Conservation (phyloP, 2,113 vertebrate species). For the Syngnathus scovelli region DNA sequence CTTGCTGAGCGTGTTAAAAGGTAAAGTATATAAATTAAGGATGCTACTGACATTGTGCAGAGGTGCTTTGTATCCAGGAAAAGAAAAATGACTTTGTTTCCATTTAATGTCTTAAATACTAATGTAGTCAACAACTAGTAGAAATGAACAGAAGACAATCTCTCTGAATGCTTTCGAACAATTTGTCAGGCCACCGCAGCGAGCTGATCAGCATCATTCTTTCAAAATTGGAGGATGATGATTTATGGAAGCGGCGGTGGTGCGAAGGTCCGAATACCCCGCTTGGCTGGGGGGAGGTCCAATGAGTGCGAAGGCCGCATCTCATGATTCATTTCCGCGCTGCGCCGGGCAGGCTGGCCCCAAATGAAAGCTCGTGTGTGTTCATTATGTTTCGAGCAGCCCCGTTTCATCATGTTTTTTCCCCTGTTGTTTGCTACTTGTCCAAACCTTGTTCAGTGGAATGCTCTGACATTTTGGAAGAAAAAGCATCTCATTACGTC, state of each 20-base stretch:
- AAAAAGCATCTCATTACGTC: slow-evolving; percentile 2
- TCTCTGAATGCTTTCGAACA: no score
- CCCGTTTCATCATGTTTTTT: background rate
- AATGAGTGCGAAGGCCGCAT: background rate
- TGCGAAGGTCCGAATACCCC: background rate
- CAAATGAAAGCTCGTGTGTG: background rate
- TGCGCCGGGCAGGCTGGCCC: background rate
- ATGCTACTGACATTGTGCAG: no score
- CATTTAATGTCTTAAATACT: no score
- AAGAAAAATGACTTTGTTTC: no score
- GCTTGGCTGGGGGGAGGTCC: background rate
- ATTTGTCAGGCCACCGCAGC: background rate
- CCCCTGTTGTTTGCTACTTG: slow-evolving; percentile 9
- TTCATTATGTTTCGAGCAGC: background rate
- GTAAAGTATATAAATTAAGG: slow-evolving; percentile 35
- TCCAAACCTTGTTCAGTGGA: background rate
- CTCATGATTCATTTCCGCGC: slow-evolving; percentile 1
- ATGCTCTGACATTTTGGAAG: slow-evolving; percentile 1
- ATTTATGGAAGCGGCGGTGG: background rate
- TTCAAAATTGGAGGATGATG: background rate
- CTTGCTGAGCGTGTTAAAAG: slow-evolving; percentile 61
- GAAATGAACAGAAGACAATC: no score
- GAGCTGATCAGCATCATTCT: background rate
- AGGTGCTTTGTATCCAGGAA: no score
- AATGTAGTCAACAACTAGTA: no score